Evolutionary conservation across 2,888 invertebrate species (phyloP).

Genomic region (Idaea biselata): DNA sequence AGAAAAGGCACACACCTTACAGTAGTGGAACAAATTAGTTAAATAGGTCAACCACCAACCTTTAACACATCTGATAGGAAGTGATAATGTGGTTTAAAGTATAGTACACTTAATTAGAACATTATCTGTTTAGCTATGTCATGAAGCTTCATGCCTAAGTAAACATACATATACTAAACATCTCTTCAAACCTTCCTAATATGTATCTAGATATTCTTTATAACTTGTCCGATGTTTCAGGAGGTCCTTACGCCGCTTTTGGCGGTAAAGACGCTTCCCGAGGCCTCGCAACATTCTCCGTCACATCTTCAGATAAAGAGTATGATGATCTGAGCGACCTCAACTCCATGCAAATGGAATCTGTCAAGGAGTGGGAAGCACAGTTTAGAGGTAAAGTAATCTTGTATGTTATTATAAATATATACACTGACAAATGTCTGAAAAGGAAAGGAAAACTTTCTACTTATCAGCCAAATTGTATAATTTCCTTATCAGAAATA

Average conservation of each 20-base stretch:
- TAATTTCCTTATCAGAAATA: neutral
- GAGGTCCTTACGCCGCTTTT: constrained; percentile 96
- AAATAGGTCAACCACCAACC: too few species aligned
- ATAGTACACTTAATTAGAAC: too few species aligned
- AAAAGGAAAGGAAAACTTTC: neutral
- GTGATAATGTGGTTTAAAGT: too few species aligned
- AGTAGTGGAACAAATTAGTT: too few species aligned
- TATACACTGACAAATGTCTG: too few species aligned
- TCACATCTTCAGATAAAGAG: constrained; percentile 88
- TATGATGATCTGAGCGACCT: constrained; percentile 98
- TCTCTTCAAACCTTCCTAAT: too few species aligned
- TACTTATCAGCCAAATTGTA: neutral
- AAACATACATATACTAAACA: too few species aligned
- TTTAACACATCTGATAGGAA: too few species aligned
- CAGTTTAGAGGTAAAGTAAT: constrained; percentile 91
- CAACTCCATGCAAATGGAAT: constrained; percentile 95
- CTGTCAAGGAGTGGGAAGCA: constrained; percentile 97
- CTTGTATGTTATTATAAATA: too few species aligned
- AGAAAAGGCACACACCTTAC: too few species aligned
- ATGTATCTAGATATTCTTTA: neutral
- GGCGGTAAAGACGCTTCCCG: constrained; percentile 97
- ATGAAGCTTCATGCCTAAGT: too few species aligned
- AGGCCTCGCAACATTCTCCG: constrained; percentile 95
- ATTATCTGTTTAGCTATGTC: too few species aligned
- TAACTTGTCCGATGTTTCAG: constrained; percentile 67